A percentile compares a stretch with the other conserved stretches of the same genome.
Conservation (phyloP, 1,140 invertebrate genomes). For the Pollicipes pollicipes region DNA sequence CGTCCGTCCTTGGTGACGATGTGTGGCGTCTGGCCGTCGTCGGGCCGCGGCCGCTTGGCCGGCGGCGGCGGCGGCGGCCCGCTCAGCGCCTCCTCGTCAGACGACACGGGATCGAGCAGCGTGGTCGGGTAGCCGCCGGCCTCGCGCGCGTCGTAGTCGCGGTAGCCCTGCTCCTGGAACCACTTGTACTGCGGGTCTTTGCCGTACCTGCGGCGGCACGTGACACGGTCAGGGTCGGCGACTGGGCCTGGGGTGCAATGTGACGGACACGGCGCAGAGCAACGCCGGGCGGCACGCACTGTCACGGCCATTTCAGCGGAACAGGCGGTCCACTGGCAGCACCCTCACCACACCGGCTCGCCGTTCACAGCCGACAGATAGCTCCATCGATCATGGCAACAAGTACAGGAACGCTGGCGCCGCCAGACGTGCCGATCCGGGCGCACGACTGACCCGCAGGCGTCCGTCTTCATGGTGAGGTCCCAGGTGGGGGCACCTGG, state of each 20-base stretch:
- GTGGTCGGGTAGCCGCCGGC: slow-evolving; percentile 11
- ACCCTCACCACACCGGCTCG: no score
- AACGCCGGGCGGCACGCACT: no score
- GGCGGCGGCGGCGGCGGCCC: no score
- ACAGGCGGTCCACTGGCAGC: no score
- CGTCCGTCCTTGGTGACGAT: not conserved
- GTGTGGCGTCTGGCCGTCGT: not conserved
- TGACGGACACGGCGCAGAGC: no score
- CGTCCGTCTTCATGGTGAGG: slow-evolving; percentile 7
- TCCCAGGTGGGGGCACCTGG: slow-evolving; percentile 14
- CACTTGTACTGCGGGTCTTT: slow-evolving; percentile 9
- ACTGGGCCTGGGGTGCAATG: no score
- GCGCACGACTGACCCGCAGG: slow-evolving; percentile 9
- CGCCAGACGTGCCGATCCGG: no score
- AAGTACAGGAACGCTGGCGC: no score
- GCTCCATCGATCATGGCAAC: no score
- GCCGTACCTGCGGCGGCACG: not conserved
- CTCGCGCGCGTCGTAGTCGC: slow-evolving; percentile 6
- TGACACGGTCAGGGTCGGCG: no score
- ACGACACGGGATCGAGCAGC: not conserved
- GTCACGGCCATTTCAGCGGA: no score
- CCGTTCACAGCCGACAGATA: no score
- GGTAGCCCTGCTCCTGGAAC: slow-evolving; percentile 8
- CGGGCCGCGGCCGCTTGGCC: not conserved
- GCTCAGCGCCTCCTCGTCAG: not conserved